Evolutionary conservation across 2,888 invertebrate genomes (phyloP), one percentile per base, ranked within the genome.

Genomic region (Lasioglossum vierecki): DNA sequence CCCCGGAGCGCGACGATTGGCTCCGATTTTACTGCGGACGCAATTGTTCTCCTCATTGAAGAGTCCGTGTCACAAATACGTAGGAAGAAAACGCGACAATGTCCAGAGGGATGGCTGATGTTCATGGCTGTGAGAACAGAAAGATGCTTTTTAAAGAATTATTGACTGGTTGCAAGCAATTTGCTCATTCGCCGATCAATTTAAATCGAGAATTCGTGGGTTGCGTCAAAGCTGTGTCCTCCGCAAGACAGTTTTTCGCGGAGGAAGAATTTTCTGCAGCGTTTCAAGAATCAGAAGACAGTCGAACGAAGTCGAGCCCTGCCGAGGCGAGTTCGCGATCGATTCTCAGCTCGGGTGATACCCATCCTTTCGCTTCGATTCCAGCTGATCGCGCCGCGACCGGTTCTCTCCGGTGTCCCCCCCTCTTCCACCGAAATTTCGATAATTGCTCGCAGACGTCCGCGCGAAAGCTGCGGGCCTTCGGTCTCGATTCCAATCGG

Each of bases 251-350:
- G n/a, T 44, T 66, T 66, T 66, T 30, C 70, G 44, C 73, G 76
- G 72, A 75, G 68, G 70, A 68, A 83, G 91, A 91, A 89, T 88
- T 86, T 86, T 86, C 80, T 85, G 88, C 91, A 89, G 91, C 86
- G 83, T 84, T 84, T 84, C 82, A 83, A 79, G 75, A 81, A 81
- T 73, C 22, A 41, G 18, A 22, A 68, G 22, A 49, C 46, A 41
- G 44, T 22, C 35, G 63, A 60, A 60, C 63, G 63, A 63, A 35
- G 30, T 13, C 44, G n/a, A 15, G 13, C 26, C 44, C 26, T 15
- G 35, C 46, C 44, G 46, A 30, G 11, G 53, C 81, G 53, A 63
- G 44, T 26, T 66, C 66, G 66, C 66, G 57, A 82, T 82, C 82
- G 82, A 82, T 82, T 71, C 49, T 60, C 70, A 46, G 73, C 26